Evolutionary conservation across 2,797 vertebrate species (phyloP), one percentile per base, ranked within the genome.

Genomic region (Xiphorhynchus erythropygius): DNA sequence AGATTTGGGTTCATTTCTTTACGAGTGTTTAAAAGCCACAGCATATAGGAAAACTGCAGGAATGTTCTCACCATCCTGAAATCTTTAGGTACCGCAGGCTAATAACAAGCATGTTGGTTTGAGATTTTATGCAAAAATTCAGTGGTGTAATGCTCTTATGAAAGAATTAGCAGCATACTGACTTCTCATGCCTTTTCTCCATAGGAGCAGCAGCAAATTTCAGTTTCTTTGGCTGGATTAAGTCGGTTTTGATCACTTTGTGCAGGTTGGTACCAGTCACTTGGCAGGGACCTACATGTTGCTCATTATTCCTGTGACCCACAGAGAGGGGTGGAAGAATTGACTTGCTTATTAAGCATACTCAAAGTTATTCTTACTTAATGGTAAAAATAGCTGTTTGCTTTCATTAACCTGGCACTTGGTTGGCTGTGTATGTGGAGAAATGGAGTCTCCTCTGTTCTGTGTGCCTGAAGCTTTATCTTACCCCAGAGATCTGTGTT

Each of bases 171-270:
- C 85, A 76, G 50, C 8, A 2, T 44, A 27, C 57, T 84, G 62
- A 96, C 70, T 90, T 77, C 49, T 86, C 1, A 4, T 95, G 79
- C 81, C 94, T 98, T 97, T 94, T 47, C 84, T 93, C 91, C 82
- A 0, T 96, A 99, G 99, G 99, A 96, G 97, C 98, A 85, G 98
- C 99, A 87, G 98, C 98, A 28, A 98, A 97, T 94, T 99, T 99
- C 98, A 99, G 98, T 96, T 98, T 99, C 97, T 99, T 99, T 91
- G 89, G 53, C 27, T 99, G 99, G 99, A 97, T 99, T 83, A 99
- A 97, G 95, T 97, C 97, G 1, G 78, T 98, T 90, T 79, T 99
- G 87, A 96, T 93, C 64, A 98, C 97, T 70, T 95, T 97, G 50
- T 98, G 93, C 98, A 99, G 99, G 99, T 99, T 75, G 82, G 98